Conservation (phyloP, 2,797 vertebrate genomes). For the Erithacus rubecula region DNA sequence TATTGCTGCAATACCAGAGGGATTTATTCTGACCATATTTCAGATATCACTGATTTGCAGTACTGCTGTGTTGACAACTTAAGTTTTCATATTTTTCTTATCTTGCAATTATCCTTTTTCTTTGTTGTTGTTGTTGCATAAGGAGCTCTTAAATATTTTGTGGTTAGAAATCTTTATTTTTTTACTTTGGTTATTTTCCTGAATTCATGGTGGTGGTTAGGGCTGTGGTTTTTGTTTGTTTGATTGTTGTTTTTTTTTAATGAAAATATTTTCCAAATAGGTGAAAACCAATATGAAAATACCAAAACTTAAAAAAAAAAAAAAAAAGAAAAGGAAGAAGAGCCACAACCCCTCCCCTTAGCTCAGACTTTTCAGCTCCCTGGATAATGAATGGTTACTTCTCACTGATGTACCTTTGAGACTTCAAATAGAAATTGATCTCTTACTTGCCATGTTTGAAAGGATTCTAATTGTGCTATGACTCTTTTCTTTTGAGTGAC, state of each 20-base stretch:
- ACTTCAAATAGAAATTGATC: not conserved
- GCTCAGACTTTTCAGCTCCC: not conserved
- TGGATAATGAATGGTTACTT: not conserved
- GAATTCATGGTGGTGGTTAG: not conserved
- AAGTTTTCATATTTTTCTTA: not conserved
- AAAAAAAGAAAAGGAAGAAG: not conserved
- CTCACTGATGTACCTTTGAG: not conserved
- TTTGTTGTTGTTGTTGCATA: not conserved
- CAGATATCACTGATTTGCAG: not conserved
- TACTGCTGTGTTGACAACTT: not conserved
- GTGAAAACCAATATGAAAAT: not conserved
- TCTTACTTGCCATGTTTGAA: not conserved
- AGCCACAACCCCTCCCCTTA: fast-evolving
- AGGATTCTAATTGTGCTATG: not conserved
- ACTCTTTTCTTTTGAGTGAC: not conserved
- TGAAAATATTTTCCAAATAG: not conserved
- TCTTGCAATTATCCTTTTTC: not conserved
- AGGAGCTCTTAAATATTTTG: not conserved
- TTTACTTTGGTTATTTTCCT: not conserved
- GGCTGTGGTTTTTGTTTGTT: fast-evolving
- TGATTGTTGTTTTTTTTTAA: not conserved
- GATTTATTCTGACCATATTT: not conserved
- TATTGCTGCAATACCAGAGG: not conserved
- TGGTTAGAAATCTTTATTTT: not conserved
- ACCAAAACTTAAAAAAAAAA: not conserved